Evolutionary conservation across 2,113 vertebrate species (phyloP).

Genomic region (Psettodes erumei): DNA sequence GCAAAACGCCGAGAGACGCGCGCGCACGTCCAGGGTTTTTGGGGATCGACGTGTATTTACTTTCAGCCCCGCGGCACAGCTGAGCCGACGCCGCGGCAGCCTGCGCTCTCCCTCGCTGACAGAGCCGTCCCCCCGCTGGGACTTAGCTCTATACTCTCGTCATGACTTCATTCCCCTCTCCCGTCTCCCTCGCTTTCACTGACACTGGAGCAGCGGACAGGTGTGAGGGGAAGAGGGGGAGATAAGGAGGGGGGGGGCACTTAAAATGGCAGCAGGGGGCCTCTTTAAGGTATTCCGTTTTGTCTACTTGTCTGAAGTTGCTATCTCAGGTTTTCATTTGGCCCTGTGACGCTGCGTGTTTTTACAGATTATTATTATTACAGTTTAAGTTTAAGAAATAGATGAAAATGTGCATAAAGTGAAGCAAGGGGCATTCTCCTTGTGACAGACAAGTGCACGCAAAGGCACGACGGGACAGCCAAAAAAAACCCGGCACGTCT

Average conservation of each 20-base stretch:
- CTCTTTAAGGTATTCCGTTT: constrained; percentile 31
- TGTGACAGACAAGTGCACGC: no score
- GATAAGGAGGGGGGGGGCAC: background rate
- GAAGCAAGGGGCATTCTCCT: no score
- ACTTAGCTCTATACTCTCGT: constrained; percentile 54
- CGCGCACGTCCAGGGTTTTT: constrained; percentile 23
- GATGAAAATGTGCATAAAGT: background rate
- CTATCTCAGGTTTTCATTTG: constrained; percentile 22
- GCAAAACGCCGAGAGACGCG: constrained; percentile 5
- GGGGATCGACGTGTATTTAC: constrained; percentile 51
- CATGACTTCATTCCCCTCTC: constrained; percentile 62
- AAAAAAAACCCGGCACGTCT: no score
- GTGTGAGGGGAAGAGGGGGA: constrained; percentile 43
- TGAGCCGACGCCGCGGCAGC: constrained; percentile 62
- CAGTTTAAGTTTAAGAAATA: background rate
- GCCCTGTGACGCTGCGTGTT: no score
- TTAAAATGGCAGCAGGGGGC: constrained; percentile 14
- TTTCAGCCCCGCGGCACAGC: constrained; percentile 58
- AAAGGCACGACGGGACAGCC: no score
- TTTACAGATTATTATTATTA: no score
- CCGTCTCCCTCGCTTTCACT: constrained; percentile 66
- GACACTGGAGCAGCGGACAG: constrained; percentile 72
- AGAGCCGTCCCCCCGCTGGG: constrained; percentile 60
- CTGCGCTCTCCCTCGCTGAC: constrained; percentile 49
- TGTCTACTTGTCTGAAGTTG: constrained; percentile 33